These are phyloP conservation scores for Beris chalybata DNA, from an alignment of 2,888 invertebrate species.

Conservation along the genomic window DNA sequence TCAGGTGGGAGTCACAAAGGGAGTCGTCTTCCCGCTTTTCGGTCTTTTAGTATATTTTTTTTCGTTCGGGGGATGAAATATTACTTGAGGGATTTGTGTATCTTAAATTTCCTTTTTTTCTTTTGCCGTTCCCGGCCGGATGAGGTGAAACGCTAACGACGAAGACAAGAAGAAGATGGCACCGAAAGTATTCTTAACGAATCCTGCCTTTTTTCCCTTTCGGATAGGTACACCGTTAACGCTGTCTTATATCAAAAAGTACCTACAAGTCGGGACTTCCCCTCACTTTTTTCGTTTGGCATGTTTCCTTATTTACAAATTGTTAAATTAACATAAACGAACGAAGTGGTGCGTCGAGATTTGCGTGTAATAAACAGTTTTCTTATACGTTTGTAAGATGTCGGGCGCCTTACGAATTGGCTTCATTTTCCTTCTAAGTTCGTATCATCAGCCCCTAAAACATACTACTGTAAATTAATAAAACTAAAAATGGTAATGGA, in stretches of 20 bases:
- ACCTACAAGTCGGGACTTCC: too few species aligned
- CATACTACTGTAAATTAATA: conserved; percentile 19
- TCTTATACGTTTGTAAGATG: not conserved
- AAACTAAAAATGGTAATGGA: conserved; percentile 23
- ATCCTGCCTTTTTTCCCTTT: too few species aligned
- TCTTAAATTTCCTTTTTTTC: conserved; percentile 24
- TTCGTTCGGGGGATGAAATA: conserved; percentile 22
- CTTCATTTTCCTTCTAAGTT: not conserved
- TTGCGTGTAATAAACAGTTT: conserved; percentile 29
- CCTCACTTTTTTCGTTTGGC: conserved; percentile 5
- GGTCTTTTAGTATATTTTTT: conserved; percentile 11
- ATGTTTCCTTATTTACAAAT: conserved; percentile 37
- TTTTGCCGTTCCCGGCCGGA: not conserved
- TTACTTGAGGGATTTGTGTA: conserved; percentile 35
- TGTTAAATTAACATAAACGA: conserved; percentile 36
- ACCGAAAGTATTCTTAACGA: not conserved
- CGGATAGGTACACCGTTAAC: too few species aligned
- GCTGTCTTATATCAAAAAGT: too few species aligned
- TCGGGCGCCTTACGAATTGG: not conserved
- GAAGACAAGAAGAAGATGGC: conserved; percentile 1
- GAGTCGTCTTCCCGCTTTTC: conserved; percentile 9
- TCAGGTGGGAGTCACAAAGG: not conserved
- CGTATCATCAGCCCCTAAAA: not conserved
- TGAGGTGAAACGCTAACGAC: not conserved
- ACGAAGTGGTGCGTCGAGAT: conserved; percentile 11